Percentiles rank a stretch among this genome's conserved stretches.
phyloP scores from a whole-genome alignment of 2,113 vertebrate genomes.

The Puma concolor region DNA sequence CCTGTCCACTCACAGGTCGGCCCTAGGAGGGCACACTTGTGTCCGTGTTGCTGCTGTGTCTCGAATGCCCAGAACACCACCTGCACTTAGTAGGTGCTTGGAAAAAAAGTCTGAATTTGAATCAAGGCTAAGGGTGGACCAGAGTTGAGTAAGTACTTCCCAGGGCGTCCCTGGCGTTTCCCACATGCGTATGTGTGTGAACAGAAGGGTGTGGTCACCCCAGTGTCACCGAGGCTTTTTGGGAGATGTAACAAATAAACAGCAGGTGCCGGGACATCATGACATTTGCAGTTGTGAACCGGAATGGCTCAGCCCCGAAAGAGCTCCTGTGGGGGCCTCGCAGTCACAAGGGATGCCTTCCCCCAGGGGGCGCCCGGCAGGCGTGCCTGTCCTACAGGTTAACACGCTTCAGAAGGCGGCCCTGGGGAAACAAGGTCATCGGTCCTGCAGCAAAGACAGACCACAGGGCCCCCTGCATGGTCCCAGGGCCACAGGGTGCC shows the following conservation, averaged over 20 bases:
- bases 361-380: neutral
- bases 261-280: neutral
- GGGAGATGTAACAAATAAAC: neutral
- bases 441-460: too few relatives aligned
- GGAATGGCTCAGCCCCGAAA: too few relatives aligned
- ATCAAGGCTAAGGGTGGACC: neutral
- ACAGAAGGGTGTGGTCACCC: neutral
- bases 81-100: neutral
- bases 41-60: neutral
- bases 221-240: neutral
- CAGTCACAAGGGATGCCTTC: neutral
- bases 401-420: neutral
- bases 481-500: neutral
- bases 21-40: neutral
- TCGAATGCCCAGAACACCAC: neutral
- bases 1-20: neutral
- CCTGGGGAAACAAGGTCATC: neutral
- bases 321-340: too few relatives aligned
- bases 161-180: neutral
- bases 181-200: neutral
- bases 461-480: neutral
- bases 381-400: neutral
- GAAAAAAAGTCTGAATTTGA: neutral
- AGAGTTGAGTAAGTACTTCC: neutral
- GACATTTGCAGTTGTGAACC: neutral